Percentiles rank a stretch among this genome's conserved stretches.
These are phyloP conservation scores for Pipra filicauda DNA, from an alignment of 2,113 vertebrate species.

Conservation along the genomic window DNA sequence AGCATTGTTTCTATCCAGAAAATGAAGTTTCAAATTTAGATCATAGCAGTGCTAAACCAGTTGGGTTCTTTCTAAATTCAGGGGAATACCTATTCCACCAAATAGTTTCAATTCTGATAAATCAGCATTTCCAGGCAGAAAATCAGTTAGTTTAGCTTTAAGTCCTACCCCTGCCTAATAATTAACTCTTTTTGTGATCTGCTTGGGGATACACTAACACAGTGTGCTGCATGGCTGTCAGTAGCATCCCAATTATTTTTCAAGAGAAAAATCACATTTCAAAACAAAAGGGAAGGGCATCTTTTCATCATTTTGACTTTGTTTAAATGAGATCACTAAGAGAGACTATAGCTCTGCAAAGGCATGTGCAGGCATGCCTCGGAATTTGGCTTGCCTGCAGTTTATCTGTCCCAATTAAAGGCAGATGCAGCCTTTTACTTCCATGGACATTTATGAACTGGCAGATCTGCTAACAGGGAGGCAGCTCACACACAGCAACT, in stretches of 20 bases:
- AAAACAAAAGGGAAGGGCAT: neutral
- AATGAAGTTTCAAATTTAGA: neutral
- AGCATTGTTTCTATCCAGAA: slow-evolving; percentile 30
- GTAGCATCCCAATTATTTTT: neutral
- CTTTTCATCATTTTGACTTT: neutral
- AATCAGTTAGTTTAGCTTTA: neutral
- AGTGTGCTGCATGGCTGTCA: neutral
- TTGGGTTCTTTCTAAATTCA: neutral
- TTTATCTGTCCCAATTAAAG: slow-evolving; percentile 34
- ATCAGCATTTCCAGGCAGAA: neutral
- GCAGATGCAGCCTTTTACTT: slow-evolving; percentile 39
- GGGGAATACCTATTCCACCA: neutral
- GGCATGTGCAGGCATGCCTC: slow-evolving; percentile 20
- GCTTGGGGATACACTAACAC: neutral
- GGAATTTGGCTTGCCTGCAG: slow-evolving; percentile 41
- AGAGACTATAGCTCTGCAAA: neutral
- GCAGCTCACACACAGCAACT: neutral
- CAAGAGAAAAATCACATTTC: neutral
- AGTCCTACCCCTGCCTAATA: neutral
- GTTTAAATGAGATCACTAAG: slow-evolving; percentile 22
- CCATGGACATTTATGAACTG: neutral
- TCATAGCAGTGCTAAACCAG: neutral
- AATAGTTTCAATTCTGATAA: slow-evolving; percentile 8
- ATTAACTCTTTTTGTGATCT: neutral
- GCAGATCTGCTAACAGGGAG: neutral